A percentile compares a stretch with the other conserved stretches of the same genome.
Conservation (phyloP, 2,113 vertebrate species). For the Brachyistius frenatus region DNA sequence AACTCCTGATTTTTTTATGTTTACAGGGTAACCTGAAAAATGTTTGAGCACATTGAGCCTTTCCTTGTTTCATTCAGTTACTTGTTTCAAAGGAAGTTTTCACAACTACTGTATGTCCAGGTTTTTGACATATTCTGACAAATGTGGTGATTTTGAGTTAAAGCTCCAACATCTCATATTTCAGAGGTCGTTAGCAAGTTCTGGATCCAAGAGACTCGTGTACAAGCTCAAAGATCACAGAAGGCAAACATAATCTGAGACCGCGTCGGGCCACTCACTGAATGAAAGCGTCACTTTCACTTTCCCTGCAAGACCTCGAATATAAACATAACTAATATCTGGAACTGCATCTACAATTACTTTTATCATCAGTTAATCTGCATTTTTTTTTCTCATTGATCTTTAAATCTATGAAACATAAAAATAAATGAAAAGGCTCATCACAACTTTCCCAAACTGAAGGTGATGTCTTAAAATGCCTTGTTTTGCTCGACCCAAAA, state of each 20-base stretch:
- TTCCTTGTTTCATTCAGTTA: constrained; percentile 25
- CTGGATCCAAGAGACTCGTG: constrained; percentile 20
- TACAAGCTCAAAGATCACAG: constrained; percentile 44
- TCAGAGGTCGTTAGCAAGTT: constrained; percentile 26
- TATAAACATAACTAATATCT: neutral
- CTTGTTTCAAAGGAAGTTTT: constrained; percentile 30
- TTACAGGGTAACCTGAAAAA: constrained; percentile 17
- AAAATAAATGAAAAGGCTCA: neutral
- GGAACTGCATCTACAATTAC: neutral
- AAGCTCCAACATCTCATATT: constrained; percentile 23
- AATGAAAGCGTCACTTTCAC: constrained; percentile 31
- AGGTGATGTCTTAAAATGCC: neutral
- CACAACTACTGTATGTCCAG: too few species aligned
- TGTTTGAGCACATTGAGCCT: neutral
- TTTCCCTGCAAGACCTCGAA: neutral
- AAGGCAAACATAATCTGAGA: constrained; percentile 18
- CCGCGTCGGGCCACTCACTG: neutral
- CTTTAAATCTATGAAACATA: neutral
- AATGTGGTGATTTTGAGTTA: constrained; percentile 19
- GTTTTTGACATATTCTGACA: constrained; percentile 1
- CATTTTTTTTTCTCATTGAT: neutral
- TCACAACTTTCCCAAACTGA: neutral
- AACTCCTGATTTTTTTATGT: constrained; percentile 33
- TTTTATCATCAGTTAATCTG: neutral
- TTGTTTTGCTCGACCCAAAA: neutral